Evolutionary conservation across 2,888 invertebrate species (phyloP), one percentile per base, ranked within the genome.

Genomic region (Lycaena phlaeas): DNA sequence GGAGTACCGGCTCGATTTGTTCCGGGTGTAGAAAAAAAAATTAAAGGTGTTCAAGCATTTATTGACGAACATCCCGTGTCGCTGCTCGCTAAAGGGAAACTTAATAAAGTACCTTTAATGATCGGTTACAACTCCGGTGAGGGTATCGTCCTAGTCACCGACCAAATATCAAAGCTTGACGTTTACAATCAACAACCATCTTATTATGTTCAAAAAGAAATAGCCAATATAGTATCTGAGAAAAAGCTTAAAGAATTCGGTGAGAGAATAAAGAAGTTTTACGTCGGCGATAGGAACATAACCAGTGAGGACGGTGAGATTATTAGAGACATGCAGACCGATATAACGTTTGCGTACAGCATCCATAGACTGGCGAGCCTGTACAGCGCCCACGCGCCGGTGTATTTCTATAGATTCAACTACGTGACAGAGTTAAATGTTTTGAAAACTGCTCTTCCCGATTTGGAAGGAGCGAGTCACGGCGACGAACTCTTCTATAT

Each of bases 401-500:
- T 55, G 5, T 61, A 52, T 39, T 45, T 57, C 37, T 60, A 58
- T 36, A 49, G 46, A 36, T 61, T 64, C 29, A 51, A 54, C 31
- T 53, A 40, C 22, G 52, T 53, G 11, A 54, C 57, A 1, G 56
- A 61, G 30, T 41, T 61, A 10, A 64, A 62, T 41, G 27, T 56
- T 1, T 18, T 59, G 4, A 60, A 60, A 42, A 45, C 26, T 4
- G 14, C 47, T 1, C 42, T 41, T 11, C 18, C 38, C 0, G 3
- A 49, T 14, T 36, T 52, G 18, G 51, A 56, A 60, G 77, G 74
- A 1, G 68, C 64, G 2, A 53, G 61, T 7, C 78, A 81, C 29
- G 68, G 63, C 1, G 81, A 81, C 42, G 79, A 79, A 1, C 2
- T 77, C 25, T 61, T 60, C 26, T 77, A 77, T 45, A 31, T 68